Conservation (phyloP, 1,140 invertebrate genomes). For the Drosophila nasuta region DNA sequence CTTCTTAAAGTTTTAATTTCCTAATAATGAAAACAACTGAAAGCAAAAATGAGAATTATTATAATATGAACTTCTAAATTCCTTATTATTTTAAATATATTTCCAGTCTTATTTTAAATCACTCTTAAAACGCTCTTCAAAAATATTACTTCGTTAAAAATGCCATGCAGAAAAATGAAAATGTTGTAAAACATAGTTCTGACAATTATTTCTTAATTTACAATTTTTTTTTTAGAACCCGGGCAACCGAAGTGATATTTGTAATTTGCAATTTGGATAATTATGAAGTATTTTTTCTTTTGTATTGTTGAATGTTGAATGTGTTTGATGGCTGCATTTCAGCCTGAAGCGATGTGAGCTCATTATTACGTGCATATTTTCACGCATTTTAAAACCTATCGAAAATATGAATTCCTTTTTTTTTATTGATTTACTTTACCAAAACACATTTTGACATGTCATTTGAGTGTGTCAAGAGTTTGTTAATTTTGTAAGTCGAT, state of each 20-base stretch:
- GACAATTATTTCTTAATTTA: no score
- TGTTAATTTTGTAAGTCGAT: neutral
- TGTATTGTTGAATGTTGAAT: neutral
- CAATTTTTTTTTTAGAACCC: no score
- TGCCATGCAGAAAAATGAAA: no score
- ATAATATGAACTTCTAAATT: no score
- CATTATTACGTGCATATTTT: slow-evolving; percentile 1
- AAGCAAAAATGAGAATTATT: no score
- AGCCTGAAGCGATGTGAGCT: neutral
- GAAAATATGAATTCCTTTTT: neutral
- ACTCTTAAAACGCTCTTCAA: no score
- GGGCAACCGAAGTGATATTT: neutral
- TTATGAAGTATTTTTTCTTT: neutral
- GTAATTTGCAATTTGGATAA: neutral
- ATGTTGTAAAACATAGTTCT: no score
- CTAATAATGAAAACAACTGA: no score
- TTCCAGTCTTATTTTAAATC: no score
- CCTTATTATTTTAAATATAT: no score
- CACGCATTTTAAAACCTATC: neutral
- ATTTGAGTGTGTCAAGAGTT: neutral
- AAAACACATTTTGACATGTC: slow-evolving; percentile 2
- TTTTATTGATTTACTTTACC: neutral
- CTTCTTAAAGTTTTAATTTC: no score
- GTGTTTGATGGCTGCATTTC: neutral
- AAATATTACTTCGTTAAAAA: no score